These are phyloP conservation scores for Cryptotermes secundus DNA, from an alignment of 1,140 invertebrate species.

Conservation along the genomic window DNA sequence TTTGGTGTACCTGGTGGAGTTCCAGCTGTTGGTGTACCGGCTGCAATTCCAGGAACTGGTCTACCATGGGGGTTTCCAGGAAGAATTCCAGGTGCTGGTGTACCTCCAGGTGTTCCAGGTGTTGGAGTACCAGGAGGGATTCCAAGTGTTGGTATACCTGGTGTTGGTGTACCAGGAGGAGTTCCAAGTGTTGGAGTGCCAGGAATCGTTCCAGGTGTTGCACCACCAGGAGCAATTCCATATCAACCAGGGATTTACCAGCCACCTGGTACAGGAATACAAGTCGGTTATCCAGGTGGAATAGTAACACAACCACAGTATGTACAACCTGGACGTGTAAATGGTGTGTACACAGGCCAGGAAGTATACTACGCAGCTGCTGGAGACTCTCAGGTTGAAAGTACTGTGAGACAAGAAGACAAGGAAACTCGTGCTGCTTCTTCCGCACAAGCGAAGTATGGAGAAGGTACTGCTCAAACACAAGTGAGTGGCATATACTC, in stretches of 20 bases:
- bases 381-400: slow-evolving; percentile 73
- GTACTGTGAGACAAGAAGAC: slow-evolving; percentile 62
- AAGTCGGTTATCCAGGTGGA: slow-evolving; percentile 6
- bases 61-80: no score
- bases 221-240: not conserved
- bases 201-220: not conserved
- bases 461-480: slow-evolving; percentile 70
- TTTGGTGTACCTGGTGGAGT: no score
- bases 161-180: slow-evolving; percentile 21
- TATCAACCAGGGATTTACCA: not conserved
- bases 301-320: not conserved
- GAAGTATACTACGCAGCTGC: slow-evolving; percentile 34
- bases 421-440: slow-evolving; percentile 72
- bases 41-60: no score
- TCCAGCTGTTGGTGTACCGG: no score
- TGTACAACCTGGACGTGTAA: not conserved
- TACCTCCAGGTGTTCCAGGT: slow-evolving; percentile 33
- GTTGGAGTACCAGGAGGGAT: slow-evolving; percentile 32
- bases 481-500: slow-evolving; percentile 76
- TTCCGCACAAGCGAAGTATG: slow-evolving; percentile 69
- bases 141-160: slow-evolving; percentile 29
- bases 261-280: not conserved
- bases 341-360: not conserved
- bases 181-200: not conserved
- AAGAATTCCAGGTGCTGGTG: no score